Evolutionary conservation across 2,888 invertebrate genomes (phyloP).

Genomic region (Acrobasis suavella): DNA sequence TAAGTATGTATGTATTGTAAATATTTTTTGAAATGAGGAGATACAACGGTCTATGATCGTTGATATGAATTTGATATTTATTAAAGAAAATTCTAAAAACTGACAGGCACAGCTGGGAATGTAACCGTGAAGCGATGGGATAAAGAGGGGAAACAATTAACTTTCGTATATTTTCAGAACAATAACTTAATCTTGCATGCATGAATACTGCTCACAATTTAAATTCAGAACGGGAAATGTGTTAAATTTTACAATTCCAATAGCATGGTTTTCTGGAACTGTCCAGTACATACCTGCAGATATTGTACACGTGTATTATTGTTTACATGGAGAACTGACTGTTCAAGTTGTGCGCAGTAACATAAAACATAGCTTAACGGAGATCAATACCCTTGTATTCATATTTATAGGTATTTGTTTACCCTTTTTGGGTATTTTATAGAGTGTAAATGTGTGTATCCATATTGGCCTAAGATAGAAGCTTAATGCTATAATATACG

Average conservation of each 20-base stretch:
- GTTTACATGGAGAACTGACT: neutral
- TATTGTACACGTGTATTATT: conserved; percentile 12
- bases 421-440: too few relatives aligned
- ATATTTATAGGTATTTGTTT: too few relatives aligned
- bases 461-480: too few relatives aligned
- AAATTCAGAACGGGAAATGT: conserved; percentile 28
- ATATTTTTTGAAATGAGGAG: too few relatives aligned
- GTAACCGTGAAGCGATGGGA: neutral
- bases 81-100: neutral
- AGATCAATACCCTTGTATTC: too few relatives aligned
- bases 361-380: neutral
- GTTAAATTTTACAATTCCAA: conserved; percentile 37
- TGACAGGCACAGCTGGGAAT: too few relatives aligned
- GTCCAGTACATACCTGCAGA: conserved; percentile 1
- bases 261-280: conserved; percentile 23
- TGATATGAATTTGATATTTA: neutral
- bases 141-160: neutral
- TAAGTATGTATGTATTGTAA: too few relatives aligned
- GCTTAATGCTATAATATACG: too few relatives aligned
- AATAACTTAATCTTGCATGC: neutral
- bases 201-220: conserved; percentile 29
- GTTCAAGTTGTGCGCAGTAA: neutral
- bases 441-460: too few relatives aligned
- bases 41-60: too few relatives aligned
- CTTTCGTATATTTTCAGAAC: conserved; percentile 1